Percentiles rank a stretch among this genome's conserved stretches.
Conservation (phyloP, 1,140 invertebrate species). For the Hylaeus volcanicus region DNA sequence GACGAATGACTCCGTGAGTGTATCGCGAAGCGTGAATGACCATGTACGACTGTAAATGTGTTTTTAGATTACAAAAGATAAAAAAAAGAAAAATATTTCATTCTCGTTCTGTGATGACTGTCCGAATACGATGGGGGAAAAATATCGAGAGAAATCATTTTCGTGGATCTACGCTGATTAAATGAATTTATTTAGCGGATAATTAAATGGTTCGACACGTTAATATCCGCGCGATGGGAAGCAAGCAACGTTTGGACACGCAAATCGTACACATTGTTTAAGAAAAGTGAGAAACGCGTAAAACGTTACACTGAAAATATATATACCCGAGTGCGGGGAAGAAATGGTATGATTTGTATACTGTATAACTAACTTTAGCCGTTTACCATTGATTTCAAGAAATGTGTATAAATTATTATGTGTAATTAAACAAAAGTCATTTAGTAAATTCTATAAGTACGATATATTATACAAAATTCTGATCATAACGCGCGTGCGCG, state of each 20-base stretch:
- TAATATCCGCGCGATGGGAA: constrained; percentile 59
- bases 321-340: constrained; percentile 52
- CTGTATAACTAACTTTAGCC: constrained; percentile 66
- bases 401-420: constrained; percentile 76
- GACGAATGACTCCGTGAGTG: constrained; percentile 37
- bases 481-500: neutral
- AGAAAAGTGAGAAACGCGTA: constrained; percentile 48
- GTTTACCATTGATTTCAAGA: constrained; percentile 73
- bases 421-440: constrained; percentile 74
- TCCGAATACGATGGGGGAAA: constrained; percentile 65
- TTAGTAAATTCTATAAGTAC: constrained; percentile 71
- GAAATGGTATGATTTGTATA: constrained; percentile 72
- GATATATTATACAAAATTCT: constrained; percentile 43
- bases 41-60: constrained; percentile 54
- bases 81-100: constrained; percentile 71
- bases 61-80: constrained; percentile 66
- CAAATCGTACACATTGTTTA: constrained; percentile 39
- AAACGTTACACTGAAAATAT: constrained; percentile 14
- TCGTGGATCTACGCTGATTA: constrained; percentile 68
- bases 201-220: constrained; percentile 62
- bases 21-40: constrained; percentile 9
- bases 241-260: constrained; percentile 3
- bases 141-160: constrained; percentile 59
- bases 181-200: constrained; percentile 67
- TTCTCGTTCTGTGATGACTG: constrained; percentile 78